Evolutionary conservation across 2,113 vertebrate species (phyloP), one percentile per base, ranked within the genome.

Genomic region (Calyptomena viridis): DNA sequence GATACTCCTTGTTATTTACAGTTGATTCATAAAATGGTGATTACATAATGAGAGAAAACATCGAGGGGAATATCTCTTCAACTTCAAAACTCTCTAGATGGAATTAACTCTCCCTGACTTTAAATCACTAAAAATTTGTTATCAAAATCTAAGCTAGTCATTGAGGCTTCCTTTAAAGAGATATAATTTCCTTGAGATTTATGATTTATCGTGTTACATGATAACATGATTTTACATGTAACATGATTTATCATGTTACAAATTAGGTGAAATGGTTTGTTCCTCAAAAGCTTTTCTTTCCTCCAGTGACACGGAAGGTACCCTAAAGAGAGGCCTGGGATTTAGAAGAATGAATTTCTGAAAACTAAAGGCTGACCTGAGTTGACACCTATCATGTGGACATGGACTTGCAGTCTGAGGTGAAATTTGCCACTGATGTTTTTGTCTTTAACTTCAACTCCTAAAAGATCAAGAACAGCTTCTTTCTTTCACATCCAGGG

Each of bases 11-110:
- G 75, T 95, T 90, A 94, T 95, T 93, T 91, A 93, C 66, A 85
- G 67, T 93, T 82, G 82, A 91, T 88, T 96, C 74, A 89, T 96
- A 87, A 97, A 95, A 93, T 85, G 52, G 79, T 91, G 90, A 85
- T 96, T 96, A 90, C 74, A 90, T 93, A 95, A 95, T 75, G 68
- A 94, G 60, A 39, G 64, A 92, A 97, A 97, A 80, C 64, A 81
- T 55, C 86, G 79, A 52, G 8, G 15, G 40, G 60, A 92, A 81
- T 81, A 50, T 84, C 30, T 82, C 39, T 93, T 76, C 72, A 77
- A 59, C 96, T 95, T 94, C 62, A 64, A 84, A 49, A 84, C 60
- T 60, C 86, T 86, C 69, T 91, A 71, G 52, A 40, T 87, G 56
- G 22, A 92, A 78, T 24, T 84, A 92, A 84, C 92, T 91, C 59